Percentiles rank a stretch among this genome's conserved stretches.
These are phyloP conservation scores for Andrena fulva DNA, from an alignment of 2,888 invertebrate species.

Conservation along the genomic window DNA sequence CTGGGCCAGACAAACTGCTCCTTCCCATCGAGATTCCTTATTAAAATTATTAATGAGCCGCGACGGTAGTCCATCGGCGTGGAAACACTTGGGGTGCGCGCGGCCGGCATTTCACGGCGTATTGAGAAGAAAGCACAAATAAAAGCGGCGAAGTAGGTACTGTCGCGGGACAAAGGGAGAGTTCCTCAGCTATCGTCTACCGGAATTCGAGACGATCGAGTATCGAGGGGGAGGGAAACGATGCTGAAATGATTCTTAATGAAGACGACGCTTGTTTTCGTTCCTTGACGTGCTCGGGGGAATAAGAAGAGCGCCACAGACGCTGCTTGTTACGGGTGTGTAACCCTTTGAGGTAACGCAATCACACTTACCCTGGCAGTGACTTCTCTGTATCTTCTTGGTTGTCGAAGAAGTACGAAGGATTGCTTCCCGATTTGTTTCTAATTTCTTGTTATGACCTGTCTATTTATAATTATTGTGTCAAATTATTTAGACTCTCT, in stretches of 20 bases:
- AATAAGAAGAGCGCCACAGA: constrained; percentile 1
- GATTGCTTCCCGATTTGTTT: too few species aligned
- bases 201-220: constrained; percentile 31
- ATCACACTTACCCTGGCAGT: neutral
- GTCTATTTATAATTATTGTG: too few species aligned
- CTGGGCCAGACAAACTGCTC: constrained; percentile 8
- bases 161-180: neutral
- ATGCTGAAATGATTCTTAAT: neutral
- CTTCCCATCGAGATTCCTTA: constrained; percentile 54
- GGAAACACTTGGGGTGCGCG: constrained; percentile 10
- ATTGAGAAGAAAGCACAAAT: neutral
- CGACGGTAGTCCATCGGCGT: constrained; percentile 33
- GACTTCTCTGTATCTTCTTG: too few species aligned
- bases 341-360: neutral
- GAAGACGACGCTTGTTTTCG: constrained; percentile 5
- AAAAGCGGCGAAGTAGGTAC: neutral
- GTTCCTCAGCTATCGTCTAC: neutral
- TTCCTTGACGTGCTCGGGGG: neutral
- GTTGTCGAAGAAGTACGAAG: too few species aligned
- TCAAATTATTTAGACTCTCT: neutral
- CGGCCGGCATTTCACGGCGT: neutral
- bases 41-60: constrained; percentile 65
- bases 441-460: neutral
- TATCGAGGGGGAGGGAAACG: constrained; percentile 41
- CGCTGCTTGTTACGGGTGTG: constrained; percentile 4